Evolutionary conservation across 2,113 vertebrate species (phyloP).

Genomic region (Paedocypris sp.): DNA sequence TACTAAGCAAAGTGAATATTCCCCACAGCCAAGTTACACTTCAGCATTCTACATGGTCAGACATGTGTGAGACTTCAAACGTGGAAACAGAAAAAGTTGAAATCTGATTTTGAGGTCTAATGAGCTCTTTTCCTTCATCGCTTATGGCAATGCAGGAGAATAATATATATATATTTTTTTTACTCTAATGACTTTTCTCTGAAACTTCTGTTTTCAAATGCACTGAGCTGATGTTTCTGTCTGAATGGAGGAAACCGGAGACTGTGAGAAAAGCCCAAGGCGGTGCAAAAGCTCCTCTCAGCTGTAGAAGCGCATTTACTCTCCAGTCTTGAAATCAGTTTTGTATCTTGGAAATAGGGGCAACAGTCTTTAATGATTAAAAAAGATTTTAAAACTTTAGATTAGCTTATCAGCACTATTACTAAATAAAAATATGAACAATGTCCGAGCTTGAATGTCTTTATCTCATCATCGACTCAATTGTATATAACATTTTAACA

Average conservation of each 20-base stretch:
- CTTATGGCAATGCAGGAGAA: not conserved
- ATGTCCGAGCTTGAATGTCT: no score
- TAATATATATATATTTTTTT: no score
- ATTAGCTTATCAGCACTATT: no score
- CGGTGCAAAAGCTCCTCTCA: slow-evolving; percentile 28
- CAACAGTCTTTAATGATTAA: no score
- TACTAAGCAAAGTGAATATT: no score
- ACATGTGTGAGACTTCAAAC: not conserved
- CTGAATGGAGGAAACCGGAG: slow-evolving; percentile 1
- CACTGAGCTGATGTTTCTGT: not conserved
- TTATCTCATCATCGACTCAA: no score
- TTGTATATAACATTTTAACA: no score
- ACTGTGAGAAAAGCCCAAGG: slow-evolving; percentile 22
- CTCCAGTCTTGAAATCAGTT: no score
- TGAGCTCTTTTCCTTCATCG: slow-evolving; percentile 11
- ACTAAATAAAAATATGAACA: no score
- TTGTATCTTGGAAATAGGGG: no score
- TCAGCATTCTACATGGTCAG: not conserved
- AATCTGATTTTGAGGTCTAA: slow-evolving; percentile 3
- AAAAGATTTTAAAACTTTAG: no score
- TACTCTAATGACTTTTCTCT: not conserved
- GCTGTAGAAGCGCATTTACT: slow-evolving; percentile 19
- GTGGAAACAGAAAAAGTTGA: not conserved
- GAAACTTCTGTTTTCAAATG: not conserved
- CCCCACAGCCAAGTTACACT: no score